A percentile compares a stretch with the other conserved stretches of the same genome.
Conservation (phyloP, 2,113 vertebrate genomes). For the Chauna torquata region DNA sequence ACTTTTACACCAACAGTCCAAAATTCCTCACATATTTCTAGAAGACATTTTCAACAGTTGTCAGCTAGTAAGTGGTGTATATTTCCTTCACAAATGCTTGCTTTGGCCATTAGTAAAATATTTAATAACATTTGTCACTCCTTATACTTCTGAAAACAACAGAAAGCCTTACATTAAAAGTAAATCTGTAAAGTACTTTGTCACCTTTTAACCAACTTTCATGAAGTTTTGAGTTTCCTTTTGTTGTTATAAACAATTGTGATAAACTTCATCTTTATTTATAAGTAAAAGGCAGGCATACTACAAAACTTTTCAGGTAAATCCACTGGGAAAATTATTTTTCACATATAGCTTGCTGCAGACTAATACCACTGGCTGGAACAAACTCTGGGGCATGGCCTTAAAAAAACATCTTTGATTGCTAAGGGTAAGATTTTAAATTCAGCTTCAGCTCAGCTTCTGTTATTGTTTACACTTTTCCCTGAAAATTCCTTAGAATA, state of each 20-base stretch:
- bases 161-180: background rate
- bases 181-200: background rate
- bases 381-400: background rate
- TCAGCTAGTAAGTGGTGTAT: fast-evolving
- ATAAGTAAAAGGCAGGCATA: background rate
- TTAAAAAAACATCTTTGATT: background rate
- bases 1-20: background rate
- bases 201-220: background rate
- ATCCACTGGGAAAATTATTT: background rate
- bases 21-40: background rate
- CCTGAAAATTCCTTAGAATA: background rate
- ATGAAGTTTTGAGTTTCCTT: background rate
- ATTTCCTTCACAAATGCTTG: background rate
- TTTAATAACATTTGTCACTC: background rate
- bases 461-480: background rate
- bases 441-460: background rate
- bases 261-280: background rate
- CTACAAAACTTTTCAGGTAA: background rate
- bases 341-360: background rate
- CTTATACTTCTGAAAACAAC: background rate
- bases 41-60: background rate
- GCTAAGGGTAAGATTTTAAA: background rate
- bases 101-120: background rate
- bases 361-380: background rate
- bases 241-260: background rate